Evolutionary conservation across 2,888 invertebrate genomes (phyloP).

Genomic region (Agrotis puta): DNA sequence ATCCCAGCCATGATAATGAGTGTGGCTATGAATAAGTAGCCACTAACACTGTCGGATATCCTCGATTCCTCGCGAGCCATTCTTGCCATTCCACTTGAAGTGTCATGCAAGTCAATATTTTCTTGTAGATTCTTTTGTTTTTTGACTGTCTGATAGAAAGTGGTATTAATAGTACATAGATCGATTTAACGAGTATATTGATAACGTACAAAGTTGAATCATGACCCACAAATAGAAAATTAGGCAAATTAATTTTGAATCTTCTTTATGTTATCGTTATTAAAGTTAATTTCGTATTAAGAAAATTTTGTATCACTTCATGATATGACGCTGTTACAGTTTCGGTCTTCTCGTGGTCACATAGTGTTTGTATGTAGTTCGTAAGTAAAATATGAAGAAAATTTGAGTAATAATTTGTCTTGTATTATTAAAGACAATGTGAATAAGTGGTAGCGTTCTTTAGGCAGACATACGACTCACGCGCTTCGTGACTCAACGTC

Average conservation of each 20-base stretch:
- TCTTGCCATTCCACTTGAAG: conserved; percentile 54
- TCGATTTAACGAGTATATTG: no score
- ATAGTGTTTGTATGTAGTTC: not conserved
- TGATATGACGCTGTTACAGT: no score
- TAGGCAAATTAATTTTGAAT: no score
- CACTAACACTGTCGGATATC: conserved; percentile 70
- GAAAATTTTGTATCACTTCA: no score
- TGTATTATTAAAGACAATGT: conserved; percentile 10
- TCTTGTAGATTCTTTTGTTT: conserved; percentile 43
- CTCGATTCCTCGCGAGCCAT: conserved; percentile 63
- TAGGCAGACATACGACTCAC: conserved; percentile 48
- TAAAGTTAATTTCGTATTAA: no score
- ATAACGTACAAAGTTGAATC: no score
- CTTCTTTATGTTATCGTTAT: no score
- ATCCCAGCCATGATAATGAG: conserved; percentile 71
- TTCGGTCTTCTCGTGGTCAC: no score
- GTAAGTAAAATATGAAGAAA: not conserved
- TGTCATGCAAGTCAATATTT: conserved; percentile 64
- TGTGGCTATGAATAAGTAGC: conserved; percentile 75
- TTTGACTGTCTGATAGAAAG: not conserved
- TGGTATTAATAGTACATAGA: no score
- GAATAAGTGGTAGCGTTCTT: conserved; percentile 26
- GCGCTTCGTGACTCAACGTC: conserved; percentile 73
- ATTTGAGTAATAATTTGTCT: no score
- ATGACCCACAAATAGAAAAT: no score